Percentiles rank a stretch among this genome's conserved stretches.
phyloP scores from a whole-genome alignment of 2,888 invertebrate species.

The Liopterus haemorrhoidalis region DNA sequence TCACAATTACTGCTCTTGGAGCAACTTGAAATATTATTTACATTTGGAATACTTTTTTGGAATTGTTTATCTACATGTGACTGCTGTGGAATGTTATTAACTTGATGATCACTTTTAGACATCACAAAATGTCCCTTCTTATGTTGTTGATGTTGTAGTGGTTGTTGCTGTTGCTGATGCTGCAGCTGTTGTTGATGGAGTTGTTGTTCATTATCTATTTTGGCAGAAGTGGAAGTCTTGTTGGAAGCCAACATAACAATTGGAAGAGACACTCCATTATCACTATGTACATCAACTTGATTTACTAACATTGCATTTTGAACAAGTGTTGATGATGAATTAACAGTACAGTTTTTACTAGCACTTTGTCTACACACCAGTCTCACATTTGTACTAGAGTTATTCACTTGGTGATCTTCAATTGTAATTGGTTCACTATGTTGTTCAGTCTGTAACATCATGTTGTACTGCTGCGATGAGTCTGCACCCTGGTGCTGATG shows the following conservation, averaged over 20 bases:
- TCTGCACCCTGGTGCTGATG: slow-evolving; percentile 13
- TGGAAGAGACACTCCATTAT: too few relatives aligned
- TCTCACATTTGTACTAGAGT: slow-evolving; percentile 9
- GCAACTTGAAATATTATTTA: too few relatives aligned
- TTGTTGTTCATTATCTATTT: slow-evolving; percentile 24
- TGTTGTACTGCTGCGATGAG: slow-evolving; percentile 18
- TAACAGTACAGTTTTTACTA: slow-evolving; percentile 11
- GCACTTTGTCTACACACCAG: slow-evolving; percentile 8
- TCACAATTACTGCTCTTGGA: too few relatives aligned
- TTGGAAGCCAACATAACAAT: slow-evolving; percentile 29
- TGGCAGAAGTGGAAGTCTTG: slow-evolving; percentile 23
- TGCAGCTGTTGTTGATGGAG: slow-evolving; percentile 12
- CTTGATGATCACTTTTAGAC: too few relatives aligned
- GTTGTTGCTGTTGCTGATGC: slow-evolving; percentile 25
- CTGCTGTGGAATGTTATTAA: too few relatives aligned
- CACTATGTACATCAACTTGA: slow-evolving; percentile 20
- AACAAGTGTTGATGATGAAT: slow-evolving; percentile 14
- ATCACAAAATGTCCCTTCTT: too few relatives aligned
- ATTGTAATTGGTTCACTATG: too few relatives aligned
- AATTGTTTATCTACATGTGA: too few relatives aligned
- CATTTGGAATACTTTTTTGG: too few relatives aligned
- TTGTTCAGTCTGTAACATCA: slow-evolving; percentile 18
- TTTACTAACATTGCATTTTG: slow-evolving; percentile 15
- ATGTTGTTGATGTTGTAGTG: background rate
- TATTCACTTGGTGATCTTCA: slow-evolving; percentile 7